phyloP scores from a whole-genome alignment of 2,113 vertebrate species.

The Apteryx mantelli region DNA sequence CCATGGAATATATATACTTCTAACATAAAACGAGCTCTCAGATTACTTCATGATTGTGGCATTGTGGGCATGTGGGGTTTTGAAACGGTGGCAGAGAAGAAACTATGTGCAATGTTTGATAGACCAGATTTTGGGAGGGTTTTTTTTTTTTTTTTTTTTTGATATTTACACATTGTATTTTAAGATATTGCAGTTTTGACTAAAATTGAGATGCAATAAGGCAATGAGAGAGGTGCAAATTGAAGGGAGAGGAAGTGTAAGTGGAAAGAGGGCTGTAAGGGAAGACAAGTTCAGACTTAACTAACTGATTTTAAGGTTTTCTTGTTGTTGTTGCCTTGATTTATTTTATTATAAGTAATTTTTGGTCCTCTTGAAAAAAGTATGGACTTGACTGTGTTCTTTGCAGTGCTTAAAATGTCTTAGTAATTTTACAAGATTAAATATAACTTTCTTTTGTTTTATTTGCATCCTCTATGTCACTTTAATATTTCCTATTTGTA shows the following conservation, averaged over 20 bases:
- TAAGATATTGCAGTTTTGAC: neutral
- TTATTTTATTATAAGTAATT: neutral
- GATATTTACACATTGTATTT: too few relatives aligned
- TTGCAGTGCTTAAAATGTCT: neutral
- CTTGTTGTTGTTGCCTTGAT: neutral
- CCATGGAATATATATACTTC: neutral
- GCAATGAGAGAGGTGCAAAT: neutral
- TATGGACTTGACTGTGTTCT: neutral
- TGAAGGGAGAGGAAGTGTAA: neutral
- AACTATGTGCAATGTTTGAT: neutral
- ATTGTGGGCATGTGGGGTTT: neutral
- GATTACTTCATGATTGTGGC: neutral
- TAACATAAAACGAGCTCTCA: neutral
- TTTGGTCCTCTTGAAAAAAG: neutral
- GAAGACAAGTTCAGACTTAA: neutral
- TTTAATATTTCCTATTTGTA: neutral
- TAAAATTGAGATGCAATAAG: neutral
- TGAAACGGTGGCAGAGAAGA: neutral
- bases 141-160: neutral
- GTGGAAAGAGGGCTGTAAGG: neutral
- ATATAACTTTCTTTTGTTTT: too few relatives aligned
- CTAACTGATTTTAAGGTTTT: neutral
- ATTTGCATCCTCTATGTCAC: neutral
- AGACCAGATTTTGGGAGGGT: neutral
- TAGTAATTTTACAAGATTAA: too few relatives aligned